Conservation (phyloP, 2,113 vertebrate genomes). For the Lonchura striata region DNA sequence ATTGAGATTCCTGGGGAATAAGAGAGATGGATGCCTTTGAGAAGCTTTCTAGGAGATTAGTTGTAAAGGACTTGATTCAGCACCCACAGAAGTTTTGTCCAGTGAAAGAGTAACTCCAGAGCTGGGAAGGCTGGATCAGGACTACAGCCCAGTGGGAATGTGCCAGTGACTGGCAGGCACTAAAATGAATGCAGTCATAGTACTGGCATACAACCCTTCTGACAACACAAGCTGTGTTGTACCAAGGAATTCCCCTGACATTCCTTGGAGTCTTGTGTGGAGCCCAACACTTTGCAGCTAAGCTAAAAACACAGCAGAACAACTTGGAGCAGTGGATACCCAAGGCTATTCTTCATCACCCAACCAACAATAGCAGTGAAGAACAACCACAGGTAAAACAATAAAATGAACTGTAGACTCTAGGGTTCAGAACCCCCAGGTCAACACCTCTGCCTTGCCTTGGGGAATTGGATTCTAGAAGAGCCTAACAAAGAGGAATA, state of each 20-base stretch:
- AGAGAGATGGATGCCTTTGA: background rate
- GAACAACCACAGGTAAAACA: background rate
- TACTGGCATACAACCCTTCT: background rate
- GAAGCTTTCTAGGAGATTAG: background rate
- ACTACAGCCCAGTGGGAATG: background rate
- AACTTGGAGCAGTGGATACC: background rate
- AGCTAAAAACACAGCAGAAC: background rate
- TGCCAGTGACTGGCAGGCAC: conserved; percentile 20
- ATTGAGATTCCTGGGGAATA: background rate
- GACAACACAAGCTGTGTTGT: background rate
- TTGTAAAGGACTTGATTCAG: background rate
- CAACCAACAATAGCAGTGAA: background rate
- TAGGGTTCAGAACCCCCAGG: background rate
- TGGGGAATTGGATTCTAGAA: background rate
- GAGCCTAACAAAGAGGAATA: background rate
- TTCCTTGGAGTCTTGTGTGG: background rate
- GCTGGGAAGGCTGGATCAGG: background rate
- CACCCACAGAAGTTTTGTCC: background rate
- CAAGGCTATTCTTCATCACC: background rate
- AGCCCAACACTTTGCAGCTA: background rate
- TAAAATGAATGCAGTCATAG: background rate
- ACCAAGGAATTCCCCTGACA: background rate
- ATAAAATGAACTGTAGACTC: background rate
- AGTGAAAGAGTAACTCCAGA: background rate
- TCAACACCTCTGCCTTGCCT: background rate